phyloP scores from a whole-genome alignment of 2,113 vertebrate genomes.

The Passer domesticus region DNA sequence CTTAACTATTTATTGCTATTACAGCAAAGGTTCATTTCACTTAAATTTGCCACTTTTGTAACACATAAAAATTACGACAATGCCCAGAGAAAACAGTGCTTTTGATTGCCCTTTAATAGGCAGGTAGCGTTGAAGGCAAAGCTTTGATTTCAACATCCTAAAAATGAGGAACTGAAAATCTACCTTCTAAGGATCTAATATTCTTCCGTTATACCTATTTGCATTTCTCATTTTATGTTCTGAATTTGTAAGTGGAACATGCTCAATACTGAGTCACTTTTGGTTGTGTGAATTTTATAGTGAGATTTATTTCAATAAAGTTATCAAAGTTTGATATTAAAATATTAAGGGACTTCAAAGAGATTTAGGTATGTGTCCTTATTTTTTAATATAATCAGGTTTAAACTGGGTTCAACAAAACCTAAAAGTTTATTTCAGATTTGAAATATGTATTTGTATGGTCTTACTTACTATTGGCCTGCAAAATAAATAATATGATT shows the following conservation, averaged over 20 bases:
- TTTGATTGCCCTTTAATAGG: background rate
- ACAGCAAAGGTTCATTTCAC: background rate
- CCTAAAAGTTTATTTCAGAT: background rate
- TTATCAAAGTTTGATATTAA: background rate
- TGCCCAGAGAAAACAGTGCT: background rate
- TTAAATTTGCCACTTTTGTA: background rate
- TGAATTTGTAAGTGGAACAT: background rate
- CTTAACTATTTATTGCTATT: background rate
- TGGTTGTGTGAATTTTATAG: background rate
- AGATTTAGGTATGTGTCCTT: background rate
- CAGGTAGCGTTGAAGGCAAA: background rate
- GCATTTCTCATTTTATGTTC: background rate
- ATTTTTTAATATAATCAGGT: background rate
- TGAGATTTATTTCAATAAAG: background rate
- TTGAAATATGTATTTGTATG: background rate
- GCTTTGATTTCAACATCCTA: background rate
- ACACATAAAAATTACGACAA: background rate
- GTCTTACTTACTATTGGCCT: background rate
- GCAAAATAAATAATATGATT: background rate
- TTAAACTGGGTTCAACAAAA: background rate
- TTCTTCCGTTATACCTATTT: background rate
- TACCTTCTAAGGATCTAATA: background rate
- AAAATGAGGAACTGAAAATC: background rate
- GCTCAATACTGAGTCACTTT: background rate
- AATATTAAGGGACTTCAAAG: background rate